Evolutionary conservation across 2,113 vertebrate species (phyloP).

Genomic region (Chaetorhynchus papuensis): DNA sequence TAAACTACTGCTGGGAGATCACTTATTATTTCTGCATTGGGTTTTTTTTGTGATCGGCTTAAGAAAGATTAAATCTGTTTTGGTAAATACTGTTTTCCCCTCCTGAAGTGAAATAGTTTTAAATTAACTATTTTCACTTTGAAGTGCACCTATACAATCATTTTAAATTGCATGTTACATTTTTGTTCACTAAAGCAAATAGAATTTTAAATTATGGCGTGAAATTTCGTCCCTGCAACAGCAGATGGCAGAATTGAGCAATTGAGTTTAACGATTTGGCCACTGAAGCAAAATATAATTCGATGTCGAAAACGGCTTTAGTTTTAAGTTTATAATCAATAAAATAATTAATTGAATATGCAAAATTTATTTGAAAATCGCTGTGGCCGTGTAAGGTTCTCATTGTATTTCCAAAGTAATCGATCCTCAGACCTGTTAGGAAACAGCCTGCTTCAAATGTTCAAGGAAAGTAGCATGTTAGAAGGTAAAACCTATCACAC

Average conservation of each 20-base stretch:
- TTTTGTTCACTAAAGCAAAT: not conserved
- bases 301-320: not conserved
- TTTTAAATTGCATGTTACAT: not conserved
- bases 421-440: not conserved
- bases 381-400: accelerated
- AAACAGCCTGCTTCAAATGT: not conserved
- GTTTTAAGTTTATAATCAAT: not conserved
- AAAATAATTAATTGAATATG: not conserved
- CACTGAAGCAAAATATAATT: not conserved
- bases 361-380: not conserved
- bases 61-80: not conserved
- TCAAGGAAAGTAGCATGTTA: not conserved
- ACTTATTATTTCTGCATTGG: not conserved
- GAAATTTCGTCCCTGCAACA: not conserved
- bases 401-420: not conserved
- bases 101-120: not conserved
- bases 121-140: not conserved
- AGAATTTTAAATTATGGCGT: not conserved
- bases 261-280: not conserved
- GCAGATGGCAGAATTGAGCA: conserved; percentile 55
- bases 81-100: not conserved
- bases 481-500: not conserved
- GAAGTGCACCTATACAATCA: not conserved
- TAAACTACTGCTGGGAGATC: not conserved
- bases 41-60: not conserved